These are phyloP conservation scores for Pseudorhombus dupliciocellatus DNA, from an alignment of 2,113 vertebrate genomes.

Conservation along the genomic window DNA sequence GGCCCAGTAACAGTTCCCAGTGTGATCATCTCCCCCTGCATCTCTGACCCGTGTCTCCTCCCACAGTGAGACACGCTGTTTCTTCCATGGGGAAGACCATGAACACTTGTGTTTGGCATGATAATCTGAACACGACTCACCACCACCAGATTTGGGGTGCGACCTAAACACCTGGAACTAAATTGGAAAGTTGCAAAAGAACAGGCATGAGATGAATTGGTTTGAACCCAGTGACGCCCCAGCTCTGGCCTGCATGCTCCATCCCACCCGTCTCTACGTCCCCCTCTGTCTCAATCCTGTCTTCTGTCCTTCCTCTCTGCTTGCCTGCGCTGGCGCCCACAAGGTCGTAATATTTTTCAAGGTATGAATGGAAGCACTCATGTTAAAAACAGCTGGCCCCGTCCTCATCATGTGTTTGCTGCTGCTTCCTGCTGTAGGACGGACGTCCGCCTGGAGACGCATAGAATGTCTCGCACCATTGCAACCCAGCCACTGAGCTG, in stretches of 20 bases:
- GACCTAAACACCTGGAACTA: background rate
- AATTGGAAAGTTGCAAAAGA: background rate
- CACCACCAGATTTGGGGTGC: slow-evolving; percentile 30
- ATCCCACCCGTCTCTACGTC: slow-evolving; percentile 13
- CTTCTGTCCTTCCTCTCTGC: slow-evolving; percentile 77
- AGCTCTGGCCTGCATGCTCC: slow-evolving; percentile 53
- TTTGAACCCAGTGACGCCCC: slow-evolving; percentile 11
- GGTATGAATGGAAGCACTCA: slow-evolving; percentile 77
- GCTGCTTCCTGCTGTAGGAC: background rate
- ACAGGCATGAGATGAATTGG: too few species aligned
- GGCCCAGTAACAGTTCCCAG: slow-evolving; percentile 14
- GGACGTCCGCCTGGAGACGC: slow-evolving; percentile 7
- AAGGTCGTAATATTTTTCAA: slow-evolving; percentile 85
- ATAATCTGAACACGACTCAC: background rate
- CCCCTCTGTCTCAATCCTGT: slow-evolving; percentile 62
- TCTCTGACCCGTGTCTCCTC: slow-evolving; percentile 12
- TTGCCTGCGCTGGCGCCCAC: slow-evolving; percentile 69
- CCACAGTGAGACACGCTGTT: slow-evolving; percentile 12
- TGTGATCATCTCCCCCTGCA: slow-evolving; percentile 6
- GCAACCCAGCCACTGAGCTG: slow-evolving; percentile 41
- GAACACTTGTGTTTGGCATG: slow-evolving; percentile 18
- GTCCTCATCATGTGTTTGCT: slow-evolving; percentile 28
- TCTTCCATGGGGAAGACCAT: slow-evolving; percentile 26
- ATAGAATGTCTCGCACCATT: slow-evolving; percentile 14
- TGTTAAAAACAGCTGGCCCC: slow-evolving; percentile 27